phyloP scores from a whole-genome alignment of 2,888 invertebrate species.

The Ochropacha duplaris region DNA sequence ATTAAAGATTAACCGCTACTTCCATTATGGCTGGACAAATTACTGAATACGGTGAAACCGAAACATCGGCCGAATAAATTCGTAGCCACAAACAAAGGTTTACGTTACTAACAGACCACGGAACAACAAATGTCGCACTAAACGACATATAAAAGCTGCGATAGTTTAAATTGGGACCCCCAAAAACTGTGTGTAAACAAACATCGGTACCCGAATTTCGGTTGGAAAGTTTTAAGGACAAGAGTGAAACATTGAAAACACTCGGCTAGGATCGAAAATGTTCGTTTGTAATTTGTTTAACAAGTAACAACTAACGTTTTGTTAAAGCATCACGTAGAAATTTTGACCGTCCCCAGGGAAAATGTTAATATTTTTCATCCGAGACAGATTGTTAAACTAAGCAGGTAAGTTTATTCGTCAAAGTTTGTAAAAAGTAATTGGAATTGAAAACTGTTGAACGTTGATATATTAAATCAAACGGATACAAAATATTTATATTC shows the following conservation, averaged over 20 bases:
- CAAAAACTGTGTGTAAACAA: slow-evolving; percentile 79
- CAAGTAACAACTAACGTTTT: slow-evolving; percentile 41
- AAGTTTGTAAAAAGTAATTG: neutral
- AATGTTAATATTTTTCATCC: slow-evolving; percentile 16
- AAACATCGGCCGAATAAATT: slow-evolving; percentile 64
- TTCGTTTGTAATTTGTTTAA: slow-evolving; percentile 58
- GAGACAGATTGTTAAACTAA: slow-evolving; percentile 14
- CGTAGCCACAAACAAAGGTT: slow-evolving; percentile 68
- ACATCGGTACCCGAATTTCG: slow-evolving; percentile 52
- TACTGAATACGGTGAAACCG: slow-evolving; percentile 22
- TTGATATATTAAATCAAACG: too few relatives aligned
- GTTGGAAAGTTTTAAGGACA: slow-evolving; percentile 63
- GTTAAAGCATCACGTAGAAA: slow-evolving; percentile 22
- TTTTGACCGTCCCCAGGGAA: slow-evolving; percentile 9
- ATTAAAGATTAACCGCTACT: slow-evolving; percentile 73
- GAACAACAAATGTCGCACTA: slow-evolving; percentile 72
- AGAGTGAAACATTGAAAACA: slow-evolving; percentile 68
- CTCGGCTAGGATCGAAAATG: slow-evolving; percentile 59
- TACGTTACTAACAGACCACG: slow-evolving; percentile 51
- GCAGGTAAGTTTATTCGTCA: slow-evolving; percentile 1
- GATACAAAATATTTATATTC: neutral
- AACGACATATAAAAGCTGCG: slow-evolving; percentile 79
- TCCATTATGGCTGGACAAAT: slow-evolving; percentile 65
- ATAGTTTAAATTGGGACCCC: slow-evolving; percentile 78
- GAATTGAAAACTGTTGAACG: neutral